A percentile compares a stretch with the other conserved stretches of the same genome.
These are phyloP conservation scores for Clivina fossor DNA, from an alignment of 2,888 invertebrate genomes.

Conservation along the genomic window DNA sequence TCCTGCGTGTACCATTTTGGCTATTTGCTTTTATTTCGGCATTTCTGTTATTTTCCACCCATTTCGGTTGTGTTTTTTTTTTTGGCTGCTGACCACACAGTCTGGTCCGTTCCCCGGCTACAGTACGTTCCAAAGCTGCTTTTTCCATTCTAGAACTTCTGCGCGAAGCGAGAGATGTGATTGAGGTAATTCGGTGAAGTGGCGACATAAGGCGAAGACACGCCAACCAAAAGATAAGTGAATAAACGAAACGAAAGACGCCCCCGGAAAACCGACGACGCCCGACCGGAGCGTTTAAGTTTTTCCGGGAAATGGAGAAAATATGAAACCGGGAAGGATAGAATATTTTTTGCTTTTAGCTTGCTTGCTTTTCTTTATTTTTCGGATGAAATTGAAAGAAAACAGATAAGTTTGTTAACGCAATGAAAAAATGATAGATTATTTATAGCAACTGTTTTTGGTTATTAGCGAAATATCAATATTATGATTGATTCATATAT, in stretches of 20 bases:
- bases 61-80: background rate
- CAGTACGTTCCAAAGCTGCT: too few relatives aligned
- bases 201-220: slow-evolving; percentile 27
- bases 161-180: slow-evolving; percentile 27
- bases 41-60: slow-evolving; percentile 16
- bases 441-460: too few relatives aligned
- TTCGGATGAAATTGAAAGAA: too few relatives aligned
- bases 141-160: too few relatives aligned
- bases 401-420: too few relatives aligned
- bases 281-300: slow-evolving; percentile 25
- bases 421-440: too few relatives aligned
- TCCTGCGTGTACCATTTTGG: slow-evolving; percentile 9
- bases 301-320: too few relatives aligned
- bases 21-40: slow-evolving; percentile 21
- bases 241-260: slow-evolving; percentile 29
- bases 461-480: too few relatives aligned
- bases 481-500: too few relatives aligned
- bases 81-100: slow-evolving; percentile 23
- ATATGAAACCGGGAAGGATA: slow-evolving; percentile 13
- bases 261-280: slow-evolving; percentile 16
- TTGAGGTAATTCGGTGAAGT: slow-evolving; percentile 32
- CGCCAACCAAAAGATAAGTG: slow-evolving; percentile 24
- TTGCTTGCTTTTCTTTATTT: too few relatives aligned
- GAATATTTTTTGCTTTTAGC: background rate
- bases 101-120: slow-evolving; percentile 10